These are phyloP conservation scores for Silurus aristotelis DNA, from an alignment of 2,797 vertebrate genomes.

Conservation along the genomic window DNA sequence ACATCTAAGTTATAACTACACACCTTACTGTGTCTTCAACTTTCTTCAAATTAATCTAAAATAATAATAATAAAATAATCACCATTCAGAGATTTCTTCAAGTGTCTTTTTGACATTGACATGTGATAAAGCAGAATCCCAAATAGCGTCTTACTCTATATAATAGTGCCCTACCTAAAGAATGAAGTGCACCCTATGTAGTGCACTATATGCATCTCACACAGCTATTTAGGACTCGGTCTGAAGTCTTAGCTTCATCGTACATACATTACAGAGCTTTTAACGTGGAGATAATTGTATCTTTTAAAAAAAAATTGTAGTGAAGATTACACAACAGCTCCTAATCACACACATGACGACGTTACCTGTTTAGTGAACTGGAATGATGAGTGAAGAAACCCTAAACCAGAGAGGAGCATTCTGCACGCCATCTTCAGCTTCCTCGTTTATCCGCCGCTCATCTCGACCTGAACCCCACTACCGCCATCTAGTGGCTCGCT, in stretches of 20 bases:
- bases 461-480: background rate
- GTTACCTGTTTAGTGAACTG: conserved; percentile 49
- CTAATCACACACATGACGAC: background rate
- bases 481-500: conserved; percentile 57
- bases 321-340: background rate
- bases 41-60: background rate
- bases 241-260: background rate
- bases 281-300: background rate
- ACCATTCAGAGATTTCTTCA: background rate
- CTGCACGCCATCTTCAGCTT: conserved; percentile 63
- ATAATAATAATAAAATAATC: background rate
- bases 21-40: background rate
- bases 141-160: background rate
- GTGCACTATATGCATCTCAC: background rate
- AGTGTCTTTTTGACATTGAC: background rate
- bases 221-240: background rate
- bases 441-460: background rate
- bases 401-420: conserved; percentile 63
- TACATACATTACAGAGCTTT: background rate
- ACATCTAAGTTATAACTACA: too few relatives aligned
- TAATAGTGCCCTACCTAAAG: background rate
- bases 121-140: background rate
- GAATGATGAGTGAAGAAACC: conserved; percentile 51
- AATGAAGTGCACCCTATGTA: background rate
- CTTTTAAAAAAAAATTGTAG: background rate